A percentile compares a stretch with the other conserved stretches of the same genome.
These are phyloP conservation scores for Sebastolobus alascanus DNA, from an alignment of 2,797 vertebrate genomes.

Conservation along the genomic window DNA sequence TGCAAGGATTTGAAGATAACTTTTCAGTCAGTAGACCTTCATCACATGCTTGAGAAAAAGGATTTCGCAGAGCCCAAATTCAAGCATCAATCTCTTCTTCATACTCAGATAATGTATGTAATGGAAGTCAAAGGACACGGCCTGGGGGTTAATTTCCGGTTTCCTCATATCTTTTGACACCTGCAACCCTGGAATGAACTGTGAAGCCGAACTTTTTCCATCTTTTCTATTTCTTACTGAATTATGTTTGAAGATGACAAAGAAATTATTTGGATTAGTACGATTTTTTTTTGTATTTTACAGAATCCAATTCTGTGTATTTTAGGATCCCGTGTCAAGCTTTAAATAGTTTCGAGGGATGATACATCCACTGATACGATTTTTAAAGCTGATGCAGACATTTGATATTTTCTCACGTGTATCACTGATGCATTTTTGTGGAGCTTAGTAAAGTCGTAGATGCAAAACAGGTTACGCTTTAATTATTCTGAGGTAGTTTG, in stretches of 20 bases:
- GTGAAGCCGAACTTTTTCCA: background rate
- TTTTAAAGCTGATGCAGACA: background rate
- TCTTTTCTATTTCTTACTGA: background rate
- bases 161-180: slow-evolving; percentile 1
- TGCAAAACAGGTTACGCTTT: background rate
- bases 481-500: background rate
- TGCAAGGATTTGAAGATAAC: background rate
- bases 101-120: background rate
- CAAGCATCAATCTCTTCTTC: background rate
- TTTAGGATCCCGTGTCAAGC: background rate
- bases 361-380: background rate
- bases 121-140: background rate
- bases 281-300: background rate
- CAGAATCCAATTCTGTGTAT: background rate
- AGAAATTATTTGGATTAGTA: background rate
- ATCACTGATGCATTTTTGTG: background rate
- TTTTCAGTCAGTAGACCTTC: background rate
- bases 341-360: background rate
- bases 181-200: background rate
- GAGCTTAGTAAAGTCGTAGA: background rate
- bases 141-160: background rate
- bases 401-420: background rate
- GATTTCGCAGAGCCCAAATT: background rate
- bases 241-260: background rate
- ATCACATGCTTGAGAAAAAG: background rate